Evolutionary conservation across 1,140 invertebrate species (phyloP).

Genomic region (Pygmarrhopalites habei): DNA sequence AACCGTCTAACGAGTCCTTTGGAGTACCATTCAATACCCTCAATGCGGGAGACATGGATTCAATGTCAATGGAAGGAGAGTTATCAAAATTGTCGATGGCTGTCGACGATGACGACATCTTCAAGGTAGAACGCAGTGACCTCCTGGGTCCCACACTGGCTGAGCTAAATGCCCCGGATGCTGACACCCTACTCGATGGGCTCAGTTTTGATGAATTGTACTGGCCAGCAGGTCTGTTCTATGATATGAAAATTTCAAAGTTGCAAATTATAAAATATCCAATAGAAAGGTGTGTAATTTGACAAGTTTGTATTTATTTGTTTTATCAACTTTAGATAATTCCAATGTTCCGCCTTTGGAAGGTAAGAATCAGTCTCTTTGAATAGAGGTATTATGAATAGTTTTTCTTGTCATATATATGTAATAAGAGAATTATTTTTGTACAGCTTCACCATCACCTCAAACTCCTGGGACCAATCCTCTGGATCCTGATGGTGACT

Average conservation of each 20-base stretch:
- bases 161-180: constrained; percentile 76
- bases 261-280: too few relatives aligned
- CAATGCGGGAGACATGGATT: constrained; percentile 21
- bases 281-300: too few relatives aligned
- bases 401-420: too few relatives aligned
- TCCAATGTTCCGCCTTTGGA: constrained; percentile 8
- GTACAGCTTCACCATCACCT: constrained; percentile 38
- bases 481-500: constrained; percentile 33
- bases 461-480: constrained; percentile 28
- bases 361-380: too few relatives aligned
- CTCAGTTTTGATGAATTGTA: constrained; percentile 77
- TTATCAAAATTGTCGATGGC: constrained; percentile 40
- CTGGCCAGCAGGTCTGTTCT: too few relatives aligned
- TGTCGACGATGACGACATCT: constrained; percentile 78
- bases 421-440: too few relatives aligned
- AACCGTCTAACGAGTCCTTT: constrained; percentile 24
- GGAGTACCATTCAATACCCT: constrained; percentile 7
- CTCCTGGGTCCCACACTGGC: constrained; percentile 77
- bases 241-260: too few relatives aligned
- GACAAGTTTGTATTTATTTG: too few relatives aligned
- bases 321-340: too few relatives aligned
- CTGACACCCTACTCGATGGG: constrained; percentile 64
- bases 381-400: too few relatives aligned
- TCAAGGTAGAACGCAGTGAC: constrained; percentile 80
- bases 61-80: constrained; percentile 36